Base-by-base conservation (phyloP, 2,888 invertebrate species). In the Neoaliturus tenellus region DNA sequence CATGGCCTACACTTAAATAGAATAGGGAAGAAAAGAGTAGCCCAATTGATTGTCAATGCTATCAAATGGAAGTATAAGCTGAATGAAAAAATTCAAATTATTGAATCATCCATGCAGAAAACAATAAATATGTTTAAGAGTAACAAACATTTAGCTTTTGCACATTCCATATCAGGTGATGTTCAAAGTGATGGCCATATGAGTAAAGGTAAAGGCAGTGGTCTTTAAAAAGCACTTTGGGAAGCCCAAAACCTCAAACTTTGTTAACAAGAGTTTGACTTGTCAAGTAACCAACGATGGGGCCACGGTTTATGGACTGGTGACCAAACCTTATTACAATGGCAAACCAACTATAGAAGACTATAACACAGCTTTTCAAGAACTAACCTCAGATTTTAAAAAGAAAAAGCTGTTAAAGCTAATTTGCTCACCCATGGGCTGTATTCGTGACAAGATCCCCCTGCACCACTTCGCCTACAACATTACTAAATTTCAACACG, bases 151-250 rank as follows among this genome's bases (percentile, higher is more conserved):
- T 5, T 31, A 1, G 67, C 67, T 2, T 31, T 67, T 67, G 67
- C 67, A 12, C 67, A 67, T 31, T 67, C 12, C 17, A 67, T 67
- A 33, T 67, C 67, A 2, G 33, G 17, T 33, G 67, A 67, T 23
- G 17, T 67, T 31, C 6, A 67, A 1, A 14, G 17, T 12, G 31
- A 31, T 1, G 17, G 17, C 0, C 28, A 67, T 4, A 67, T 67
- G 67, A 67, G 67, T 31, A 17, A 6, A 6, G 67, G 67, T 20
- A 33, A n/a, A 31, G 28, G 31, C 67, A 1, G 31, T 31, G 31
- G 14, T 67, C 35, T 67, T 67, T 33, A 67, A 23, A n/a, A 67
- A 67, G 31, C 67, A 67, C 1, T 67, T 67, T 67, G 67, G 67
- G 14, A 67, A 12, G 3, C 67, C 67, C 2, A 67, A 6, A 33